Evolutionary conservation across 1,140 invertebrate genomes (phyloP).

Genomic region (Lepidostoma basale): DNA sequence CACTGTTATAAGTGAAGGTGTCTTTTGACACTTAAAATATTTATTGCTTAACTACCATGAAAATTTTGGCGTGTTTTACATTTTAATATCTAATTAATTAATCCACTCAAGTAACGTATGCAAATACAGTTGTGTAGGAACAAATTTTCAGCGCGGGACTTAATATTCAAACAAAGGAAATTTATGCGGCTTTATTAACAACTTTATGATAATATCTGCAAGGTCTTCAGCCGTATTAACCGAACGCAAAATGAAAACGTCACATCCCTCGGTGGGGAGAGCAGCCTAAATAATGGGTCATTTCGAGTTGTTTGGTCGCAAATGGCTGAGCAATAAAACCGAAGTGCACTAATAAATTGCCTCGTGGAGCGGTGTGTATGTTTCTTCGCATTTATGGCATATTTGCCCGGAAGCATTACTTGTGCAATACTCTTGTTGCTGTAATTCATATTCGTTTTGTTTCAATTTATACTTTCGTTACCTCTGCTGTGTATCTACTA

Average conservation of each 20-base stretch:
- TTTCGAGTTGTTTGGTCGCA: slow-evolving; percentile 46
- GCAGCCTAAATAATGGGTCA: slow-evolving; percentile 44
- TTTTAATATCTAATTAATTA: too few species aligned
- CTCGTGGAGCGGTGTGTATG: slow-evolving; percentile 14
- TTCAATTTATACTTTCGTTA: too few species aligned
- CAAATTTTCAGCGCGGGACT: too few species aligned
- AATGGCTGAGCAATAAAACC: slow-evolving; percentile 44
- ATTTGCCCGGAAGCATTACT: slow-evolving; percentile 18
- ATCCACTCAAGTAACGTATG: too few species aligned
- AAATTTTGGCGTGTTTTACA: too few species aligned
- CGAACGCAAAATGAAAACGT: neutral
- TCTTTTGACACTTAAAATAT: too few species aligned
- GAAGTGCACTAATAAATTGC: slow-evolving; percentile 46
- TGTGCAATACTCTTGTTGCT: neutral
- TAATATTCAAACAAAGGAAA: neutral
- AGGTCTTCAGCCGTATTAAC: neutral
- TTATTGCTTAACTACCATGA: too few species aligned
- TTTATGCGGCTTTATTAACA: neutral
- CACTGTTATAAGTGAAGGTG: too few species aligned
- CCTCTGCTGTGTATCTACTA: too few species aligned
- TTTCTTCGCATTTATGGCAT: slow-evolving; percentile 12
- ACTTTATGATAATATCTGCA: neutral
- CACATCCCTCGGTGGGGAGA: neutral
- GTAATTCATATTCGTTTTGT: too few species aligned
- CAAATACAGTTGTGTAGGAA: too few species aligned